These are phyloP conservation scores for Regulus satrapa DNA, from an alignment of 2,113 vertebrate genomes.

Conservation along the genomic window DNA sequence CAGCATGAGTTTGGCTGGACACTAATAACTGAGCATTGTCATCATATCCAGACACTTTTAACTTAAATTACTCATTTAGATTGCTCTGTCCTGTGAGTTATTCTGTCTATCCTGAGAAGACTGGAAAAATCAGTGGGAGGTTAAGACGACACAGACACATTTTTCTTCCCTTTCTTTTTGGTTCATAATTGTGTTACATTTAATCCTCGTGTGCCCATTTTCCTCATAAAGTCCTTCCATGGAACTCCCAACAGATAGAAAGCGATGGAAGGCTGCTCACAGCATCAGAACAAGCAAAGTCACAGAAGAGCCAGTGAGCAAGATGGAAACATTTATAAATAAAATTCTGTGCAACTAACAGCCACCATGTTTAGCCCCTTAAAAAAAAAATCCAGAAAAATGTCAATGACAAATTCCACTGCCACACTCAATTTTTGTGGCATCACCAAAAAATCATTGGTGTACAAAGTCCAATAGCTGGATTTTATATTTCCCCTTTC, in stretches of 20 bases:
- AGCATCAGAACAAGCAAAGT: background rate
- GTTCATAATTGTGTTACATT: background rate
- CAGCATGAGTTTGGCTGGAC: background rate
- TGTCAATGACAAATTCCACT: background rate
- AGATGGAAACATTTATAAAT: background rate
- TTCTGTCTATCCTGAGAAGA: background rate
- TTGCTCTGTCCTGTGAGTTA: background rate
- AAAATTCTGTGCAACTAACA: background rate
- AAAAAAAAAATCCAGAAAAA: background rate
- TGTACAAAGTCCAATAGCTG: too few relatives aligned
- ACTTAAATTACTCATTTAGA: background rate
- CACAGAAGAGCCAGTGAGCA: background rate
- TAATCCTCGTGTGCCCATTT: background rate
- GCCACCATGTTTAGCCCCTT: background rate
- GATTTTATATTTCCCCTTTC: background rate
- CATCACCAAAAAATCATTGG: background rate
- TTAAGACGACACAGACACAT: background rate
- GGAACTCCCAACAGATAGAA: background rate
- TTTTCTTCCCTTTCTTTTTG: background rate
- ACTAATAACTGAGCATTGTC: background rate
- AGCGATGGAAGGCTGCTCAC: fast-evolving
- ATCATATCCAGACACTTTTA: background rate
- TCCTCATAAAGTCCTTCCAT: background rate
- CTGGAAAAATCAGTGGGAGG: background rate
- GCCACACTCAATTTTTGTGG: background rate